Conservation (phyloP, 2,888 invertebrate species). For the Zhuqinia jingwanae region DNA sequence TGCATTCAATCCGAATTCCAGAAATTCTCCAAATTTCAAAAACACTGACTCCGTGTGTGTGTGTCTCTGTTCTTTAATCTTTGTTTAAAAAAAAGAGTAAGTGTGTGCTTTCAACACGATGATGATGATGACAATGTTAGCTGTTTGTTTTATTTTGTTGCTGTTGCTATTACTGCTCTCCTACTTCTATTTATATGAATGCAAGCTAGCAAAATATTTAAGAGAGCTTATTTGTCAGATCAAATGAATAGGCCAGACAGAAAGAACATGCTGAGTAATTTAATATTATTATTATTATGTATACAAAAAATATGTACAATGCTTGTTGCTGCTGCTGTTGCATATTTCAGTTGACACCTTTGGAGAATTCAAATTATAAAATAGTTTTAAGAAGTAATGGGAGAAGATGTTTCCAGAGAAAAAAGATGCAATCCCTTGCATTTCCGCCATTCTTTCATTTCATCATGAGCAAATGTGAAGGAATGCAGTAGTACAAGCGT, state of each 20-base stretch:
- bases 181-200: not conserved
- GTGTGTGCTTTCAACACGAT: slow-evolving; percentile 14
- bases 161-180: not conserved
- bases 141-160: not conserved
- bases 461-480: slow-evolving; percentile 13
- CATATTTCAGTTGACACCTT: not conserved
- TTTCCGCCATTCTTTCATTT: slow-evolving; percentile 39
- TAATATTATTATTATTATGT: not conserved
- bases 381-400: too few relatives aligned
- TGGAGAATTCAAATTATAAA: slow-evolving; percentile 1
- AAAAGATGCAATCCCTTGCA: slow-evolving; percentile 17
- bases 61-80: slow-evolving; percentile 39
- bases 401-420: too few relatives aligned
- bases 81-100: slow-evolving; percentile 30
- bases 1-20: slow-evolving; percentile 65
- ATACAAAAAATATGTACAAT: too few relatives aligned
- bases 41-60: slow-evolving; percentile 51
- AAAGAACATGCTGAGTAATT: slow-evolving; percentile 21
- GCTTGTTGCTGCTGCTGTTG: too few relatives aligned
- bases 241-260: slow-evolving; percentile 21
- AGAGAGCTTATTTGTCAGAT: slow-evolving; percentile 50
- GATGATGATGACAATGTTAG: not conserved
- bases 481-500: not conserved
- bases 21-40: slow-evolving; percentile 62
- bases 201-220: slow-evolving; percentile 32